Base-by-base conservation (phyloP, 2,888 invertebrate genomes). In the Charanyca ferruginea region DNA sequence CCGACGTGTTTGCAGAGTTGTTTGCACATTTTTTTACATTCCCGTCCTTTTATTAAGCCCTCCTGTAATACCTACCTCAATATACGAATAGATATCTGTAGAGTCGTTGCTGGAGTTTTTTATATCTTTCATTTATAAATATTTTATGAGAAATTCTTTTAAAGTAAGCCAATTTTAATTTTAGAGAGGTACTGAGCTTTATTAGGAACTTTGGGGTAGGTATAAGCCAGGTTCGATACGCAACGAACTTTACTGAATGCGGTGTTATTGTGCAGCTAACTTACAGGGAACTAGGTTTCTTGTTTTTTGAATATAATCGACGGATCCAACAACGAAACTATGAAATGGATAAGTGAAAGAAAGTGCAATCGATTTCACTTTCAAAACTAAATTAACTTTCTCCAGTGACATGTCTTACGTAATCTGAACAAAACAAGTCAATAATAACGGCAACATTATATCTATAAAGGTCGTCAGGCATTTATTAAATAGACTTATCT, bases 361-460 rank as follows among this genome's bases (percentile, higher is more conserved):
- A 94, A 94, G 93, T 94, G 91, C 91, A 94, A 95, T 95, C 94
- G 95, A 95, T 95, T 95, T 95, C 94, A 94, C 95, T 95, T 95
- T 95, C 94, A 95, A 94, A 95, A 94, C 94, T 94, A 95, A 95
- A 94, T 95, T 94, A 94, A 95, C 95, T 95, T 95, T 95, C 95
- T 93, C 95, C 91, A 93, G 89, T 94, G 95, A 95, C 95, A 95
- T 91, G 94, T 94, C 89, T 95, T 95, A 94, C 90, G 86, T 93
- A 95, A 95, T 93, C 86, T 89, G 86, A 88, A 91, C 91, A 90
- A 95, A 92, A 92, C 94, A 93, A 93, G 91, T 89, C 88, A 87
- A 86, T 89, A 92, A 92, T 92, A 93, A 93, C 90, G 89, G 87
- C 89, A 90, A 91, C 91, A 92, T 92, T 89, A 87, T 89, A 88